Percentiles rank a stretch among this genome's conserved stretches.
Evolutionary conservation across 2,113 vertebrate genomes (phyloP).

Genomic region (Sylvietta virens): DNA sequence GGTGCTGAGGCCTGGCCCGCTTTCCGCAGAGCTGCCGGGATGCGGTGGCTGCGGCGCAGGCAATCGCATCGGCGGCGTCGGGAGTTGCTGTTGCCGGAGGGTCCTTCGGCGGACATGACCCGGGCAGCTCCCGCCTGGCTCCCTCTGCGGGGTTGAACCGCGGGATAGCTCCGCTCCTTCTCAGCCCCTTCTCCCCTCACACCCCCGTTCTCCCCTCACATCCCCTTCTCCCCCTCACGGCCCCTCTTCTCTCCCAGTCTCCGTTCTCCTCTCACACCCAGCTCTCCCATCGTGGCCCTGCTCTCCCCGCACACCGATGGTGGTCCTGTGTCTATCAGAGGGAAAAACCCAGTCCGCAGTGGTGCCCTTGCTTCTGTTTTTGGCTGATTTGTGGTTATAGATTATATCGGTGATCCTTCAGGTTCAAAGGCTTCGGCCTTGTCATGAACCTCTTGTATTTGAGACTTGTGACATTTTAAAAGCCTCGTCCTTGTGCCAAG

Average conservation of each 20-base stretch:
- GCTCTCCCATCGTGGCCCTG: not conserved
- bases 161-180: not conserved
- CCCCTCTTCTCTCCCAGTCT: too few species aligned
- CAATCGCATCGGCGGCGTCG: fast-evolving
- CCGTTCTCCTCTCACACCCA: not conserved
- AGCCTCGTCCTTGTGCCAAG: not conserved
- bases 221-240: not conserved
- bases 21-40: fast-evolving
- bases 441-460: not conserved
- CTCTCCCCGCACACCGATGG: not conserved
- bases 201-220: too few species aligned
- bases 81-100: fast-evolving
- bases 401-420: fast-evolving
- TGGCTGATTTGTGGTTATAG: not conserved
- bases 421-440: not conserved
- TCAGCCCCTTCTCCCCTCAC: not conserved
- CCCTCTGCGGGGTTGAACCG: not conserved
- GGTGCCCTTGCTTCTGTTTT: not conserved
- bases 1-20: not conserved
- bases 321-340: not conserved
- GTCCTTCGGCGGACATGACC: too few species aligned
- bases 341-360: fast-evolving
- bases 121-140: not conserved
- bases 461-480: not conserved
- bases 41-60: fast-evolving